phyloP scores from a whole-genome alignment of 2,797 vertebrate species.

The Pelodytes ibericus region DNA sequence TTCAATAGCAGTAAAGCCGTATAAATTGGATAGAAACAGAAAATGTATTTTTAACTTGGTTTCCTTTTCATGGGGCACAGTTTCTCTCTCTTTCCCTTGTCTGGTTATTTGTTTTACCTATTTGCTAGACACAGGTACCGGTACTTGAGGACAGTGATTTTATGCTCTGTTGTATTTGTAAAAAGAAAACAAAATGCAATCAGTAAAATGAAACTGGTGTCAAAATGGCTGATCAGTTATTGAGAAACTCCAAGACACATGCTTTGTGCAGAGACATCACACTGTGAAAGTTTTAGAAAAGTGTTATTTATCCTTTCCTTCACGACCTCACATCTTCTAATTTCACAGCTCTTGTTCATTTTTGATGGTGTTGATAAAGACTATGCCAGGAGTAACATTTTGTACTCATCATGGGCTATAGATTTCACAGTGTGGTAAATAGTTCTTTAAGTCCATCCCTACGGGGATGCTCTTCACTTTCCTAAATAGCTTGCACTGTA shows the following conservation, averaged over 20 bases:
- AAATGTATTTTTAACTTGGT: neutral
- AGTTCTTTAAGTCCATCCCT: slow-evolving; percentile 7
- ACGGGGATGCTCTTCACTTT: slow-evolving; percentile 13
- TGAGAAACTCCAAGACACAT: slow-evolving; percentile 8
- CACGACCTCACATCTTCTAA: slow-evolving; percentile 8
- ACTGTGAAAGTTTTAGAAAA: slow-evolving; percentile 20
- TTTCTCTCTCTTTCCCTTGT: neutral
- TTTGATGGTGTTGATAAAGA: slow-evolving; percentile 37
- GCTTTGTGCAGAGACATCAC: slow-evolving; percentile 19
- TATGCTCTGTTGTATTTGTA: neutral
- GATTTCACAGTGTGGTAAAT: slow-evolving; percentile 21
- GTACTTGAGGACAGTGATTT: neutral
- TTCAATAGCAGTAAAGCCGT: too few relatives aligned
- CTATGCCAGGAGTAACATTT: slow-evolving; percentile 26
- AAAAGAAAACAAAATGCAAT: neutral
- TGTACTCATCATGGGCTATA: slow-evolving; percentile 16
- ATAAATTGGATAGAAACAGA: neutral
- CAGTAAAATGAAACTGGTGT: neutral
- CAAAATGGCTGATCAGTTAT: slow-evolving; percentile 16
- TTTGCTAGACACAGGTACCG: slow-evolving; percentile 4
- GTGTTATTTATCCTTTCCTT: slow-evolving; percentile 26
- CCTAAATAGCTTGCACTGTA: neutral
- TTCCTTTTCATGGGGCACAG: neutral
- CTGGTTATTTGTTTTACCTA: neutral
- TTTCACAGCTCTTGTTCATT: slow-evolving; percentile 36